These are phyloP conservation scores for Drosophila prosaltans DNA, from an alignment of 1,140 invertebrate genomes.

Conservation along the genomic window DNA sequence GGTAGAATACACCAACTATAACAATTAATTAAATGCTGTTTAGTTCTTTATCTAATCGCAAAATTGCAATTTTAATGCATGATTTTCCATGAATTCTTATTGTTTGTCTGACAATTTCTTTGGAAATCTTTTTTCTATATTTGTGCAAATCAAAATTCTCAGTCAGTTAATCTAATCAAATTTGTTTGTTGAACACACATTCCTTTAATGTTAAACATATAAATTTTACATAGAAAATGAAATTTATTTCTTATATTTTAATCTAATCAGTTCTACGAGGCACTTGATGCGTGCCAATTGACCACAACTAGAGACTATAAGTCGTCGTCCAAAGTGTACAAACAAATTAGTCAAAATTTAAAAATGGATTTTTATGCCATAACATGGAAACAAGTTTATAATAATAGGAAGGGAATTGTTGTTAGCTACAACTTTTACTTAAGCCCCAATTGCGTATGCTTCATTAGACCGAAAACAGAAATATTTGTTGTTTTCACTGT, in stretches of 20 bases:
- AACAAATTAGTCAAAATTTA: conserved; percentile 44
- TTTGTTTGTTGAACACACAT: not conserved
- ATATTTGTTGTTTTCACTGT: conserved; percentile 11
- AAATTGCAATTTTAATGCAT: not conserved
- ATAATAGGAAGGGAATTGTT: conserved; percentile 6
- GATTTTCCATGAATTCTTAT: not conserved
- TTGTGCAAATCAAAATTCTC: not conserved
- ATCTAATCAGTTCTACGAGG: conserved; percentile 40
- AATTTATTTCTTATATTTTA: not conserved
- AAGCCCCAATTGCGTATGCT: conserved; percentile 31
- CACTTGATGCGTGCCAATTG: conserved; percentile 26
- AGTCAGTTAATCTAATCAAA: not conserved
- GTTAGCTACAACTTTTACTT: conserved; percentile 2
- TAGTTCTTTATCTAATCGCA: conserved; percentile 1
- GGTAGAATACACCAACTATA: no score
- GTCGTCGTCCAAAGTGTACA: conserved; percentile 8
- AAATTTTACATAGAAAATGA: not conserved
- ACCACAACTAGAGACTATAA: conserved; percentile 34
- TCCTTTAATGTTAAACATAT: not conserved
- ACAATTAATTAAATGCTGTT: conserved; percentile 4
- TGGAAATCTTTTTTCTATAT: not conserved
- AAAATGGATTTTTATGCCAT: conserved; percentile 29
- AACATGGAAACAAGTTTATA: conserved; percentile 11
- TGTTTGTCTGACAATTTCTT: not conserved
- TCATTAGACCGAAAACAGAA: conserved; percentile 45